Conservation (phyloP, 1,140 invertebrate genomes). For the Maniola jurtina region DNA sequence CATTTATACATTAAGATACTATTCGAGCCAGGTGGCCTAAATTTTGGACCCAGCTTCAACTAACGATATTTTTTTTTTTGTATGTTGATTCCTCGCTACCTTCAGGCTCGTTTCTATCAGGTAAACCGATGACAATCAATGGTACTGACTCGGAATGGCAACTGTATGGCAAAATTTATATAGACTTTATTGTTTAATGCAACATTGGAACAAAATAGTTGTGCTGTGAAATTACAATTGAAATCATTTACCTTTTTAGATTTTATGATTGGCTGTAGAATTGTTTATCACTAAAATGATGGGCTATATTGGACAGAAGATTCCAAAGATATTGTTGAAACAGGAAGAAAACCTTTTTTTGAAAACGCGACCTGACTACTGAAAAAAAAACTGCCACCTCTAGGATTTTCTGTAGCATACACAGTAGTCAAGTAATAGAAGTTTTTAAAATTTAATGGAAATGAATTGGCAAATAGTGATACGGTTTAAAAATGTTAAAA, state of each 20-base stretch:
- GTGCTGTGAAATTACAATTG: conserved; percentile 56
- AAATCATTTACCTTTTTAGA: conserved; percentile 36
- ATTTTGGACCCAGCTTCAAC: conserved; percentile 54
- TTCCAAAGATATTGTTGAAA: too few species aligned
- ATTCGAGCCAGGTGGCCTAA: conserved; percentile 24
- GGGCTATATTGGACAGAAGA: background rate
- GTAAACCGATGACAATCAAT: conserved; percentile 78
- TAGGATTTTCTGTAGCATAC: background rate
- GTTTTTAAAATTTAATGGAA: background rate
- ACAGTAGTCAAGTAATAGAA: background rate
- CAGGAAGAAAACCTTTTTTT: too few species aligned
- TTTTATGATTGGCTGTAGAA: conserved; percentile 62
- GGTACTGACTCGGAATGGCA: conserved; percentile 71
- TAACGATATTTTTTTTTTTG: conserved; percentile 72
- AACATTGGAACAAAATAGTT: conserved; percentile 56
- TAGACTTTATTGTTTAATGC: conserved; percentile 71
- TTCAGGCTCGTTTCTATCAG: conserved; percentile 86
- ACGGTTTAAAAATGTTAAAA: conserved; percentile 49
- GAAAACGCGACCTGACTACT: too few species aligned
- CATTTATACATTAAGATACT: conserved; percentile 4
- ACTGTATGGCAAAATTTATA: conserved; percentile 74
- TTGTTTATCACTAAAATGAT: conserved; percentile 24
- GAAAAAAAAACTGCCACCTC: background rate
- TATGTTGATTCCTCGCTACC: conserved; percentile 80
- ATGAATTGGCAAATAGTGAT: conserved; percentile 46